These are phyloP conservation scores for Heliconius congener DNA, from an alignment of 1,140 invertebrate species.

Conservation along the genomic window DNA sequence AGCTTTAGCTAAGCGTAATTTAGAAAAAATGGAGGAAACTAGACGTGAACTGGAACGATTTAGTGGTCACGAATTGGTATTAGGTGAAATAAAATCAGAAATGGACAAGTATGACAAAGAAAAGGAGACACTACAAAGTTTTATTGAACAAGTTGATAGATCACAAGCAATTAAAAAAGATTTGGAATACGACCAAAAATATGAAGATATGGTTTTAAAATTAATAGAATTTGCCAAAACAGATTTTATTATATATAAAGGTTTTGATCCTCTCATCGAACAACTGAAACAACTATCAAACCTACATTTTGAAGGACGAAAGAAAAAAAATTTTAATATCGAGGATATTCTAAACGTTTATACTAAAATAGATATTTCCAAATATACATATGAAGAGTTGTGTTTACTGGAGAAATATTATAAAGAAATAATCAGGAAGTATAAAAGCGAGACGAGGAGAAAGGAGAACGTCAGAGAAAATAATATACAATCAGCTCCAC, in stretches of 20 bases:
- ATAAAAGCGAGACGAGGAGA: conserved; percentile 56
- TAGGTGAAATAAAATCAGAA: conserved; percentile 67
- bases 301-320: conserved; percentile 59
- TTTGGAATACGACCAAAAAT: conserved; percentile 73
- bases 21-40: conserved; percentile 78
- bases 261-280: conserved; percentile 79
- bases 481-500: conserved; percentile 45
- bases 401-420: conserved; percentile 71
- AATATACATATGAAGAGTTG: conserved; percentile 72
- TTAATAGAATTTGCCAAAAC: conserved; percentile 76
- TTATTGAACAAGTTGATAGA: conserved; percentile 73
- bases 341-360: conserved; percentile 69
- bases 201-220: conserved; percentile 74
- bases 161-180: conserved; percentile 69
- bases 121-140: conserved; percentile 64
- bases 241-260: conserved; percentile 75
- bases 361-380: conserved; percentile 63
- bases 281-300: conserved; percentile 69
- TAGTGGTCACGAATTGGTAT: conserved; percentile 72
- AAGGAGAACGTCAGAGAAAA: conserved; percentile 61
- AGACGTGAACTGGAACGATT: conserved; percentile 74
- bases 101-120: conserved; percentile 68
- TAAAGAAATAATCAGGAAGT: conserved; percentile 72
- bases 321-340: conserved; percentile 61
- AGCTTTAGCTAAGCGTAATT: conserved; percentile 72